Evolutionary conservation across 2,888 invertebrate genomes (phyloP).

Genomic region (Adela reaumurella): DNA sequence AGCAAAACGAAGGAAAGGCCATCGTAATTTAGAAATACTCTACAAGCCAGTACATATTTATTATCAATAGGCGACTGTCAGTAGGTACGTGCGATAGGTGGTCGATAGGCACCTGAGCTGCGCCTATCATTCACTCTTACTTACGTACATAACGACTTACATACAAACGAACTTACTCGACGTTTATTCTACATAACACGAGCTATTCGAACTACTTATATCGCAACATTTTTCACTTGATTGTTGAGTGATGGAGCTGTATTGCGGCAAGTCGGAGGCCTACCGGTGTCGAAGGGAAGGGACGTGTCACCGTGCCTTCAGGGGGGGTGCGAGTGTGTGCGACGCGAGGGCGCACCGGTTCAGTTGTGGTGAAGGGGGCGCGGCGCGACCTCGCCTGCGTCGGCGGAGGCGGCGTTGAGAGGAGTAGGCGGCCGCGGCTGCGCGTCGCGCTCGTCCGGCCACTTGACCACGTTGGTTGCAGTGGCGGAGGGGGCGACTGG

Average conservation of each 20-base stretch:
- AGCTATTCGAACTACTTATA: background rate
- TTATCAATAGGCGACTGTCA: background rate
- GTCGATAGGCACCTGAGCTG: background rate
- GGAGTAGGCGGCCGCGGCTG: conserved; percentile 19
- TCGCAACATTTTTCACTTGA: background rate
- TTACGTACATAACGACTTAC: background rate
- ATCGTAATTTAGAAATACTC: too few relatives aligned
- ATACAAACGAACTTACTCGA: background rate
- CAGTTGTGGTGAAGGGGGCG: background rate
- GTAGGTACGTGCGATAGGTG: background rate
- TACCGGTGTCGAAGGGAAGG: too few relatives aligned
- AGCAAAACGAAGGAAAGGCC: too few relatives aligned
- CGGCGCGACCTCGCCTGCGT: background rate
- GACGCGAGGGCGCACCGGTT: too few relatives aligned
- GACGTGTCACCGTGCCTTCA: too few relatives aligned
- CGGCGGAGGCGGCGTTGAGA: conserved; percentile 23
- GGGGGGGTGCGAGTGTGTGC: background rate
- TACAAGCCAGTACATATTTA: background rate
- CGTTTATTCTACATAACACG: background rate
- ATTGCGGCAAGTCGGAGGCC: too few relatives aligned
- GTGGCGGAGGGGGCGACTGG: conserved; percentile 36
- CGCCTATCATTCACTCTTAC: too few relatives aligned
- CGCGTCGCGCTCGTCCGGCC: conserved; percentile 29
- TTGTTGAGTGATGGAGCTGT: background rate
- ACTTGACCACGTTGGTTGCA: conserved; percentile 34